Evolutionary conservation across 2,113 vertebrate genomes (phyloP).

Genomic region (Manacus vitellinus): DNA sequence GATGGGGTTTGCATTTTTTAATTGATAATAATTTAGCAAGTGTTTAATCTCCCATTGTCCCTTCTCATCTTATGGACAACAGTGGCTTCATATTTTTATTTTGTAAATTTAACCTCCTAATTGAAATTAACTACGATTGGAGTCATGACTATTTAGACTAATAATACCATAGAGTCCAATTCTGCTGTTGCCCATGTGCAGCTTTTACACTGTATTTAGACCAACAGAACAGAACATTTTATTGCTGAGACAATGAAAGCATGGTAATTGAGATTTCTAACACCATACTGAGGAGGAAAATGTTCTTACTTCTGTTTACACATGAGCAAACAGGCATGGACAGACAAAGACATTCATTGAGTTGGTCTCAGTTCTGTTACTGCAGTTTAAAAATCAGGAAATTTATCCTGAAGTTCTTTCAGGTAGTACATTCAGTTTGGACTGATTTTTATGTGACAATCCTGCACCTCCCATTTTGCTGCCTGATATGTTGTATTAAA

Average conservation of each 20-base stretch:
- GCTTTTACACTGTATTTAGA: background rate
- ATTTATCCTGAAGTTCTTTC: background rate
- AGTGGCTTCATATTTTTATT: background rate
- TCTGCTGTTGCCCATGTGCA: background rate
- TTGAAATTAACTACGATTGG: background rate
- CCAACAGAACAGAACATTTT: background rate
- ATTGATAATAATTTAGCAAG: background rate
- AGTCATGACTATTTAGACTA: background rate
- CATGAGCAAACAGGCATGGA: background rate
- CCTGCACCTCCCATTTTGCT: background rate
- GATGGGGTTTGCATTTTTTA: background rate
- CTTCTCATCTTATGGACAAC: background rate
- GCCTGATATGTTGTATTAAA: background rate
- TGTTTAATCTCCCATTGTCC: background rate
- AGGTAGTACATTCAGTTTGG: background rate
- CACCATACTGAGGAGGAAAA: background rate
- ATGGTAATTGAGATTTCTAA: background rate
- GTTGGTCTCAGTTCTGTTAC: background rate
- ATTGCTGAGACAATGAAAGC: background rate
- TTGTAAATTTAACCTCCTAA: background rate
- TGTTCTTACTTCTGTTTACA: background rate
- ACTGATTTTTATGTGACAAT: background rate
- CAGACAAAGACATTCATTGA: background rate
- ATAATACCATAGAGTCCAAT: background rate
- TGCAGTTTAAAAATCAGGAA: constrained; percentile 5